These are phyloP conservation scores for Eupristina koningsbergeri DNA, from an alignment of 1,140 invertebrate species.

Conservation along the genomic window DNA sequence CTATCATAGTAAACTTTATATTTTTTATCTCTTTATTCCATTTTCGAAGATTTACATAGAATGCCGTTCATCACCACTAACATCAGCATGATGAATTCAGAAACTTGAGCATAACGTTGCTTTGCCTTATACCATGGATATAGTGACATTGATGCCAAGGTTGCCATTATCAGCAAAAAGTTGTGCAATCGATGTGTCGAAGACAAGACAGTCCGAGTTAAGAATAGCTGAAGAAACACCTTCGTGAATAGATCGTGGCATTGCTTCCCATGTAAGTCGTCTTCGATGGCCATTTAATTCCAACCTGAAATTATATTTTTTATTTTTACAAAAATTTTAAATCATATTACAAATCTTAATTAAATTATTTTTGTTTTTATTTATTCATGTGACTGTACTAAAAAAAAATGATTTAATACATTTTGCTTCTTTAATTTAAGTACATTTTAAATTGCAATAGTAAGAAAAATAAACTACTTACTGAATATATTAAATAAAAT, in stretches of 20 bases:
- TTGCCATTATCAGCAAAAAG: conserved; percentile 99
- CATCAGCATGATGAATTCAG: conserved; percentile 32
- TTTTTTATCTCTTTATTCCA: conserved; percentile 17
- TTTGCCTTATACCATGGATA: conserved; percentile 85
- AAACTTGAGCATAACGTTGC: conserved; percentile 34
- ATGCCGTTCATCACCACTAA: conserved; percentile 24
- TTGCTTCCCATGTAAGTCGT: conserved; percentile 98
- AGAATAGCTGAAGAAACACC: conserved; percentile 98
- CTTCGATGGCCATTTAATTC: conserved; percentile 96
- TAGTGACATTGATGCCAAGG: conserved; percentile 99
- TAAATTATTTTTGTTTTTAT: too few species aligned
- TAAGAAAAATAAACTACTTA: too few species aligned
- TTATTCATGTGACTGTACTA: too few species aligned
- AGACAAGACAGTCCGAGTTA: conserved; percentile 98
- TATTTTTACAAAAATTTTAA: not conserved
- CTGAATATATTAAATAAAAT: too few species aligned
- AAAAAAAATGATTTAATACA: too few species aligned
- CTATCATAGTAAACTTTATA: conserved; percentile 4
- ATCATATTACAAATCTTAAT: too few species aligned
- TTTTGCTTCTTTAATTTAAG: too few species aligned
- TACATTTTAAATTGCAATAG: too few species aligned
- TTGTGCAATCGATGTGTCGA: conserved; percentile 98
- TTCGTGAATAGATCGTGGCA: conserved; percentile 98
- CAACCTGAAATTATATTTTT: conserved; percentile 75
- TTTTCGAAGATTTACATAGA: conserved; percentile 18